phyloP scores from a whole-genome alignment of 2,888 invertebrate species.

The Spodoptera littoralis region DNA sequence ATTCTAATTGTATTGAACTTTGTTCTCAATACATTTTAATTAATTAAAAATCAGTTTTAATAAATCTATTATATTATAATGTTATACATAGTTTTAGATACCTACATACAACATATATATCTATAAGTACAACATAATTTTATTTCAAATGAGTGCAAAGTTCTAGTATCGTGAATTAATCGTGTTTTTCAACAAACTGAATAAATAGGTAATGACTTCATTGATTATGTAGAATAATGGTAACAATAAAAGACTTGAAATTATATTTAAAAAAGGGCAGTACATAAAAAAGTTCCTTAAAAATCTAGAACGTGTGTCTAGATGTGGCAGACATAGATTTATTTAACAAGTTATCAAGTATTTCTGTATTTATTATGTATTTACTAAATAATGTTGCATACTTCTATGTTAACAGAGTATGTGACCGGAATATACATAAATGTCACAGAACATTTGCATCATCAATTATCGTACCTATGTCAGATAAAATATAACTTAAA shows the following conservation, averaged over 20 bases:
- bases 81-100: too few relatives aligned
- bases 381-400: not conserved
- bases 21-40: not conserved
- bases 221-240: slow-evolving; percentile 1
- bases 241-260: not conserved
- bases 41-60: not conserved
- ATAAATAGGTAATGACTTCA: not conserved
- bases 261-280: not conserved
- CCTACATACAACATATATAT: not conserved
- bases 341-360: not conserved
- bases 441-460: slow-evolving; percentile 43
- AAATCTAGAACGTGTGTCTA: not conserved
- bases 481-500: too few relatives aligned
- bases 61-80: too few relatives aligned
- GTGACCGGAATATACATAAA: slow-evolving; percentile 4
- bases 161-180: not conserved
- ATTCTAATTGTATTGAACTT: not conserved
- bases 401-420: not conserved
- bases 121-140: not conserved
- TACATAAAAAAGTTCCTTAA: not conserved
- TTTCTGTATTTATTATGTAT: not conserved
- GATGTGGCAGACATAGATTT: not conserved
- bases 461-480: slow-evolving; percentile 60
- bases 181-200: not conserved
- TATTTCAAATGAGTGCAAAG: not conserved